Conservation (phyloP, 2,888 invertebrate genomes). For the Pteria penguin region DNA sequence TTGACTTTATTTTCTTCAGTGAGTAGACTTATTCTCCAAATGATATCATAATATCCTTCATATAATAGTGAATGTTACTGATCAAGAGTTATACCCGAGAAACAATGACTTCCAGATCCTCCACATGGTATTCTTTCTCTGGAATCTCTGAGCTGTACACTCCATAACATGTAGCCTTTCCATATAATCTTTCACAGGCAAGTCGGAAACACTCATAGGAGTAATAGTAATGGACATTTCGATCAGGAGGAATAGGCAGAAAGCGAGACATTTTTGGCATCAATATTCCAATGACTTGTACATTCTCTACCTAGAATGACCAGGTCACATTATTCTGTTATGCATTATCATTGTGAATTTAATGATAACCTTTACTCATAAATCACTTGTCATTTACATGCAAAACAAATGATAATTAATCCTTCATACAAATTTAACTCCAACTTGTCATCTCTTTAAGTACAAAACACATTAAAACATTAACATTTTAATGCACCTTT, state of each 20-base stretch:
- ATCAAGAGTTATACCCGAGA: too few relatives aligned
- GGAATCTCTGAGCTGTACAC: constrained; percentile 61
- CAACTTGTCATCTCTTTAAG: too few relatives aligned
- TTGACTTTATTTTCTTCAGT: too few relatives aligned
- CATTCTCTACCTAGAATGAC: constrained; percentile 60
- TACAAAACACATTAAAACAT: too few relatives aligned
- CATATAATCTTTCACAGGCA: constrained; percentile 70
- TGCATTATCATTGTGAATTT: background rate
- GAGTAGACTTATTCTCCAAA: too few relatives aligned
- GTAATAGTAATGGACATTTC: constrained; percentile 51
- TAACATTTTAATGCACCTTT: too few relatives aligned
- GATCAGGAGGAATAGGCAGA: constrained; percentile 53
- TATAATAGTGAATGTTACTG: too few relatives aligned
- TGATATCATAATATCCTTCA: too few relatives aligned
- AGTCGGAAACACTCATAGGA: constrained; percentile 65
- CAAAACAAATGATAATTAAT: too few relatives aligned
- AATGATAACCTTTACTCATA: too few relatives aligned
- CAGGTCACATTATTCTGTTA: background rate
- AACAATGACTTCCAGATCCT: constrained; percentile 49
- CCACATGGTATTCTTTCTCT: constrained; percentile 49
- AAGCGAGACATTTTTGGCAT: constrained; percentile 56
- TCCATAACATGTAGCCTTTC: constrained; percentile 64
- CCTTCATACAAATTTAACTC: too few relatives aligned
- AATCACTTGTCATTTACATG: too few relatives aligned
- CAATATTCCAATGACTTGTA: constrained; percentile 60